These are phyloP conservation scores for Cordilura impudica DNA, from an alignment of 2,888 invertebrate genomes.

Conservation along the genomic window DNA sequence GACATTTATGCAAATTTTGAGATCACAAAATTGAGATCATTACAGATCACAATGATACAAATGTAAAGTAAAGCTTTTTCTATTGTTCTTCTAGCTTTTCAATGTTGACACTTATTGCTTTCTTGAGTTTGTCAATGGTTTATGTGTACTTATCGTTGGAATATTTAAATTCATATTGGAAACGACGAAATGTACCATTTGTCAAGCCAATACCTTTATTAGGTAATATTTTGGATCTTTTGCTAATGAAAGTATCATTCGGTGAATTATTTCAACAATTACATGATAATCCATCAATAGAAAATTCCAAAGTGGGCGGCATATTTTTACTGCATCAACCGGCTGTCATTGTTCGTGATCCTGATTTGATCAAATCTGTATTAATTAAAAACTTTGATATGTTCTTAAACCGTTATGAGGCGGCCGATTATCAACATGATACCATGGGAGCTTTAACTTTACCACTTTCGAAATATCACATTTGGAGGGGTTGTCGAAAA, in stretches of 20 bases:
- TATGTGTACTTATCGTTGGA: conserved; percentile 55
- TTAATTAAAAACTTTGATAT: conserved; percentile 74
- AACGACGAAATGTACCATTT: conserved; percentile 69
- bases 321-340: conserved; percentile 78
- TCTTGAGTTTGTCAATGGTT: not conserved
- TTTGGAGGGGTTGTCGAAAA: conserved; percentile 70
- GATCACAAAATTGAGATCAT: not conserved
- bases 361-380: conserved; percentile 76
- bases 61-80: not conserved
- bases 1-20: not conserved
- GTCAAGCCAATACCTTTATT: conserved; percentile 71
- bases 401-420: conserved; percentile 72
- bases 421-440: conserved; percentile 70
- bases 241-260: conserved; percentile 71
- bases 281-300: conserved; percentile 68
- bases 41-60: not conserved
- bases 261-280: conserved; percentile 73
- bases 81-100: conserved; percentile 19
- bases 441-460: conserved; percentile 68
- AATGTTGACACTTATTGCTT: conserved; percentile 22
- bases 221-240: conserved; percentile 76
- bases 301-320: conserved; percentile 70
- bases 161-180: conserved; percentile 69
- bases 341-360: conserved; percentile 76
- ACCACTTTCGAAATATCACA: conserved; percentile 71